Evolutionary conservation across 2,113 vertebrate species (phyloP), one percentile per base, ranked within the genome.

Genomic region (Hemiprocne comata): DNA sequence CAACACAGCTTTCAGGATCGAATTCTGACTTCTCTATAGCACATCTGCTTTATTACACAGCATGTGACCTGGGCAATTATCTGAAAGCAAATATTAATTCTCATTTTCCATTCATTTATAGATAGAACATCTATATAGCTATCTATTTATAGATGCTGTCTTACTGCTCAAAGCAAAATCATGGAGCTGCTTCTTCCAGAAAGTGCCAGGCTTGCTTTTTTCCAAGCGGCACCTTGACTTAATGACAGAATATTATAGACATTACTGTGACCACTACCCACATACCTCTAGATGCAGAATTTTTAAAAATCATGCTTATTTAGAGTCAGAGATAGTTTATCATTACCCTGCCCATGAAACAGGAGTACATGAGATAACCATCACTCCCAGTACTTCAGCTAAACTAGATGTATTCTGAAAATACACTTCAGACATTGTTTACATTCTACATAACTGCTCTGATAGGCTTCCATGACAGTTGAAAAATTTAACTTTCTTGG

Each of bases 51-150:
- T 75, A 91, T 79, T 82, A 82, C 20, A 7, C 23, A 85, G 73
- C 69, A 70, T 36, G n/a, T 79, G 87, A 85, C 40, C 57, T 10
- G 4, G 24, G 44, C 85, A 93, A 55, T 76, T 78, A 85, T 40
- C 54, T 72, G 58, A 91, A 79, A 90, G 81, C 62, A 94, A 95
- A 89, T 61, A 95, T 28, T 91, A 80, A 58, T 71, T 89, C 48
- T 89, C 0, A 1, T 78, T 93, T 94, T 82, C 67, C 51, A 29
- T 90, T 85, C 7, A 54, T 69, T 69, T 79, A 57, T 18, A 44
- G 66, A 20, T 8, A 82, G 62, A 76, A 65, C 40, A 42, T 42
- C 40, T 12, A n/a, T n/a, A n/a, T n/a, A n/a, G n/a, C n/a, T n/a
- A 42, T 42, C 40, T 42, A 42, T 42, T 42, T 42, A 42, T 42